Evolutionary conservation across 2,797 vertebrate genomes (phyloP).

Genomic region (Pseudomugil gertrudae): DNA sequence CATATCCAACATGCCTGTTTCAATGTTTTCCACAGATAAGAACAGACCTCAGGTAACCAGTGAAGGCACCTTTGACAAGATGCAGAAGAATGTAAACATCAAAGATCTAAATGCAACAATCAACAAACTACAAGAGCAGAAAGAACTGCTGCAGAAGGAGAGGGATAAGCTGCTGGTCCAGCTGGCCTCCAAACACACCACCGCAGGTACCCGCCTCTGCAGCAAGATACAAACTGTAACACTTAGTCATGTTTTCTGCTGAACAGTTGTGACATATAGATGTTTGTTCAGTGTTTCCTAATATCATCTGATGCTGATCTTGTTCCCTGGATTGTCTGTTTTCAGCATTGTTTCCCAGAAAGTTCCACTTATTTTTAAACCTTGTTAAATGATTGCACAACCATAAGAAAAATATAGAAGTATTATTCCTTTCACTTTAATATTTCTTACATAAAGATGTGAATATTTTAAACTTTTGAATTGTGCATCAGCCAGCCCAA

Average conservation of each 20-base stretch:
- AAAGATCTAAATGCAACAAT: conserved; percentile 11
- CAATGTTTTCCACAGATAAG: conserved; percentile 32
- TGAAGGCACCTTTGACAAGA: neutral
- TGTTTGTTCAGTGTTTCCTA: no score
- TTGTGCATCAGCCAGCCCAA: neutral
- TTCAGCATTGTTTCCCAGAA: no score
- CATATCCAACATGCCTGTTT: neutral
- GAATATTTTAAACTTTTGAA: neutral
- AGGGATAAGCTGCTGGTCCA: conserved; percentile 31
- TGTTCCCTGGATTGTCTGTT: no score
- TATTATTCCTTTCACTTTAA: no score
- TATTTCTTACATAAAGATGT: neutral
- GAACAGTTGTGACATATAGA: neutral
- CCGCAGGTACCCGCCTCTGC: conserved; percentile 21
- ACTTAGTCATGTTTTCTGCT: no score
- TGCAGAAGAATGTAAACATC: conserved; percentile 23
- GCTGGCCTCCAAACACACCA: conserved; percentile 3
- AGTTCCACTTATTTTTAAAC: no score
- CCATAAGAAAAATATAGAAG: no score
- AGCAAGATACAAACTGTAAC: neutral
- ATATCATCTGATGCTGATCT: no score
- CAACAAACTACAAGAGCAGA: conserved; percentile 46
- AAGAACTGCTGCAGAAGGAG: conserved; percentile 33
- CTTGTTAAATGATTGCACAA: no score
- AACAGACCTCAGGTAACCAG: conserved; percentile 11